Evolutionary conservation across 2,113 vertebrate species (phyloP).

Genomic region (Penelope pileata): DNA sequence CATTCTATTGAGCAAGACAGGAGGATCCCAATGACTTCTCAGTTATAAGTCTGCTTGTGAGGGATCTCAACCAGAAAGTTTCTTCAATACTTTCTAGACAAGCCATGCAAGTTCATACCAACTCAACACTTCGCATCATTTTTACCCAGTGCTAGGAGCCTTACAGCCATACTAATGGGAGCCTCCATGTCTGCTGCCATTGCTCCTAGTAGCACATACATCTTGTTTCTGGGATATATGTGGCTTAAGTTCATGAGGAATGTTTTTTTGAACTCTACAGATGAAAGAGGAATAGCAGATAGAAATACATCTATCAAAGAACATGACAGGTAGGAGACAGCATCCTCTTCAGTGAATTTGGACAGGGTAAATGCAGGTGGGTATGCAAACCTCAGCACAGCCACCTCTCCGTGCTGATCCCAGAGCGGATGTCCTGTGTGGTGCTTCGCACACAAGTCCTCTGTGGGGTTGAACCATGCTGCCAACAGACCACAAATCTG

Average conservation of each 20-base stretch:
- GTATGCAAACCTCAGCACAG: background rate
- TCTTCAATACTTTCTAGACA: background rate
- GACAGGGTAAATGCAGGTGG: background rate
- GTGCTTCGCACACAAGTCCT: background rate
- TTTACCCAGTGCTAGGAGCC: background rate
- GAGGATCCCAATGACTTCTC: background rate
- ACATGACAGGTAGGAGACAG: background rate
- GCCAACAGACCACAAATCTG: background rate
- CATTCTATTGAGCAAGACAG: background rate
- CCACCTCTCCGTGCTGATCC: background rate
- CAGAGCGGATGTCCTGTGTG: fast-evolving
- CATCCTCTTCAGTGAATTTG: background rate
- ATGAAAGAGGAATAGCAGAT: background rate
- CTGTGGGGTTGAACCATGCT: background rate
- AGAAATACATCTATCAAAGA: background rate
- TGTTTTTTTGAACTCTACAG: background rate
- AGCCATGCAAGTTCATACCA: background rate
- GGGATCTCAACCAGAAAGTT: background rate
- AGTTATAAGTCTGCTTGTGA: background rate
- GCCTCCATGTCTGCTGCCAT: fast-evolving
- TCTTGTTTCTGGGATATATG: background rate
- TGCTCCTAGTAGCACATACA: background rate
- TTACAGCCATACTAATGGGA: fast-evolving
- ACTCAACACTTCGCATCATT: background rate
- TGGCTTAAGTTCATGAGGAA: background rate